phyloP scores from a whole-genome alignment of 1,140 invertebrate species.

The Cydia pomonella region DNA sequence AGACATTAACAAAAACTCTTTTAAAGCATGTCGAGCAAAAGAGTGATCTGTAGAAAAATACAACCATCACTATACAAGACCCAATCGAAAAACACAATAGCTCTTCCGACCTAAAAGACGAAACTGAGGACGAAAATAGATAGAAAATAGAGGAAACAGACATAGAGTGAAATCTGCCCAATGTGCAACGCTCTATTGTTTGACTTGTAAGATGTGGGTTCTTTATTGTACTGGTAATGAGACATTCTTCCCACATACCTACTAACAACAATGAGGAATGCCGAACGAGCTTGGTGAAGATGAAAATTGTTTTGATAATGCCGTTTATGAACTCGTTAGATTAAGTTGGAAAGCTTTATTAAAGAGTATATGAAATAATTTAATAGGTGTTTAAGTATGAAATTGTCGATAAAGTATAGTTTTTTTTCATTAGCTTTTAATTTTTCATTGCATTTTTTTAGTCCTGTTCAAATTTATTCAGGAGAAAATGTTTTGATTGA shows the following conservation, averaged over 20 bases:
- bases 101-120: not conserved
- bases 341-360: too few relatives aligned
- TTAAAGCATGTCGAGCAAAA: not conserved
- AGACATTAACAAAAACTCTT: not conserved
- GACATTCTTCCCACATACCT: slow-evolving; percentile 24
- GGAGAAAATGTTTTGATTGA: too few relatives aligned
- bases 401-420: too few relatives aligned
- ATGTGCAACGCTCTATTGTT: slow-evolving; percentile 21
- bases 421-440: too few relatives aligned
- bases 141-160: slow-evolving; percentile 23
- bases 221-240: slow-evolving; percentile 28
- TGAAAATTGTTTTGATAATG: not conserved
- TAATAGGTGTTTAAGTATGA: too few relatives aligned
- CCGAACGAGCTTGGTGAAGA: not conserved
- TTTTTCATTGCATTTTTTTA: too few relatives aligned
- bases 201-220: slow-evolving; percentile 20
- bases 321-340: not conserved
- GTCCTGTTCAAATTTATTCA: too few relatives aligned
- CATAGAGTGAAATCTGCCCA: slow-evolving; percentile 13
- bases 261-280: not conserved
- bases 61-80: not conserved
- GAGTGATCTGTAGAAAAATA: not conserved
- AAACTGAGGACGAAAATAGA: not conserved
- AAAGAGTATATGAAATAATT: too few relatives aligned
- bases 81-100: slow-evolving; percentile 1